These are phyloP conservation scores for Sphaeramia orbicularis DNA, from an alignment of 2,797 vertebrate species.

Conservation along the genomic window DNA sequence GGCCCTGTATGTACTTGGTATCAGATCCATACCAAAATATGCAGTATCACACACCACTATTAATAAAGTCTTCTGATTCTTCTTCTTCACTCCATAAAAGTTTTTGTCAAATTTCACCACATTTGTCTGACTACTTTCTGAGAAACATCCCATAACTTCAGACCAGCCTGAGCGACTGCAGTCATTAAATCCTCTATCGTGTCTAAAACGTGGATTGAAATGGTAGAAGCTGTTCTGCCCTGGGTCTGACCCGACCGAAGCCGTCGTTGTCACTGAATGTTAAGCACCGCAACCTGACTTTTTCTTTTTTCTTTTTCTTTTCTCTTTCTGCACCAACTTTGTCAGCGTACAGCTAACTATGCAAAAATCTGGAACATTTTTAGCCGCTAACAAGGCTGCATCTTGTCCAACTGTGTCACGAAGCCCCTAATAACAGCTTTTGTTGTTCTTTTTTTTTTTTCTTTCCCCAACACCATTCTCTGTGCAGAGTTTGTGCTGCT, in stretches of 20 bases:
- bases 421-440: conserved; percentile 43
- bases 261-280: background rate
- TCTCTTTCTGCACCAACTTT: background rate
- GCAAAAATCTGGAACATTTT: conserved; percentile 33
- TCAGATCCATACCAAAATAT: no score
- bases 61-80: no score
- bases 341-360: conserved; percentile 20
- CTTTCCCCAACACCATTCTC: conserved; percentile 43
- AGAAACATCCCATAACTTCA: background rate
- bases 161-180: background rate
- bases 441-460: conserved; percentile 11
- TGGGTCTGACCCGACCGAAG: conserved; percentile 14
- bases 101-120: background rate
- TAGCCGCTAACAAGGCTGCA: conserved; percentile 46
- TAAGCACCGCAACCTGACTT: background rate
- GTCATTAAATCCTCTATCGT: conserved; percentile 6
- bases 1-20: no score
- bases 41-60: no score
- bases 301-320: no score
- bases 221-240: background rate
- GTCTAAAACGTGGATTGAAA: conserved; percentile 4
- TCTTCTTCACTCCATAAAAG: background rate
- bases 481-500: conserved; percentile 42
- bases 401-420: conserved; percentile 45
- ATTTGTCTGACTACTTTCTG: background rate